Percentiles rank a stretch among this genome's conserved stretches.
phyloP scores from a whole-genome alignment of 2,888 invertebrate genomes.

The Lasius fuliginosus region DNA sequence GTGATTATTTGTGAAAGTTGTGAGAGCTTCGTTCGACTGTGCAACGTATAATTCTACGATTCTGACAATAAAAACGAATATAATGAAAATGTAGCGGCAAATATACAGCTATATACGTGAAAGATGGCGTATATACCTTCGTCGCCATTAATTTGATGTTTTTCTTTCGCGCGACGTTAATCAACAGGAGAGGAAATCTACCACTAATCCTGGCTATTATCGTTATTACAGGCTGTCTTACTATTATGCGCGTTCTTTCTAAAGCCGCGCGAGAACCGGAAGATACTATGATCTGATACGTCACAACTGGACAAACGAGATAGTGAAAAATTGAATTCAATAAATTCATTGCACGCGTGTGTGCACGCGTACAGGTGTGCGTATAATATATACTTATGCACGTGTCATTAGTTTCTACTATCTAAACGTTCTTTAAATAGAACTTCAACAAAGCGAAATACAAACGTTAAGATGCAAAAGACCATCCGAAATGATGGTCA shows the following conservation, averaged over 20 bases:
- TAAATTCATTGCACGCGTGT: constrained; percentile 8
- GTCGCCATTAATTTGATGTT: neutral
- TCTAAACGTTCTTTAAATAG: constrained; percentile 32
- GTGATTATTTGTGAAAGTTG: neutral
- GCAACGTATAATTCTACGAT: neutral
- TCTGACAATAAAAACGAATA: neutral
- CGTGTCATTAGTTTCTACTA: constrained; percentile 21
- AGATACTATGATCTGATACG: constrained; percentile 33
- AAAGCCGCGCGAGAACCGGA: constrained; percentile 16
- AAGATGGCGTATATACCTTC: constrained; percentile 10
- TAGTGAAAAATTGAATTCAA: constrained; percentile 20
- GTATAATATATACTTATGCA: constrained; percentile 15
- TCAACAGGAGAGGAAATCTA: constrained; percentile 32
- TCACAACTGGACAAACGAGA: constrained; percentile 16
- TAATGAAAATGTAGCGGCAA: neutral
- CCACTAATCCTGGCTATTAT: constrained; percentile 23
- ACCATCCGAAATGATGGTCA: neutral
- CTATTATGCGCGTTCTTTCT: constrained; percentile 9
- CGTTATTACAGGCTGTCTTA: constrained; percentile 29
- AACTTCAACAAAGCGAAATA: neutral
- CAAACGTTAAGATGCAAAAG: neutral
- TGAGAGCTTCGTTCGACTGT: neutral
- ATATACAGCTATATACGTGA: neutral
- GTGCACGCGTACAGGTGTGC: constrained; percentile 5
- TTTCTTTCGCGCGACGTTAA: constrained; percentile 8